Evolutionary conservation across 2,797 vertebrate species (phyloP), one percentile per base, ranked within the genome.

Genomic region (Manis pentadactyla): DNA sequence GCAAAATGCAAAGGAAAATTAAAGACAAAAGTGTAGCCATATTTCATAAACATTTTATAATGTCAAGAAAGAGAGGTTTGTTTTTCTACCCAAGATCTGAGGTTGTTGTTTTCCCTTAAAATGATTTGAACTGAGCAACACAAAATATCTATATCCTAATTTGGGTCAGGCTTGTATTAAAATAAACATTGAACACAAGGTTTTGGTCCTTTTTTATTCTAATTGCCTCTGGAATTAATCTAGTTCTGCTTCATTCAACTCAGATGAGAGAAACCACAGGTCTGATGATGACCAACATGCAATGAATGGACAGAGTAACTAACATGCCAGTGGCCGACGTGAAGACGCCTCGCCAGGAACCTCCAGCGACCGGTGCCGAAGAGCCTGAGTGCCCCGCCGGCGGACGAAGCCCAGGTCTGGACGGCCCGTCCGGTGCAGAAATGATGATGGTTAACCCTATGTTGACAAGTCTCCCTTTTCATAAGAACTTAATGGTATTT

Each of bases 221-320:
- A 57, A 85, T 79, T 96, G 93, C 19, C 34, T 42, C 39, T 61
- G 92, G 93, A 92, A 19, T 63, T 37, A 77, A 92, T 61, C 71
- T 87, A 95, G 73, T 75, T 98, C 96, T 97, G 91, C 81, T 96
- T 95, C 46, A 64, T 79, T 88, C 91, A 64, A 11, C 88, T 91
- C 46, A 46, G 82, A 85, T 95, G 95, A 13, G 0, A 73, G 79
- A 68, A 96, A 78, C 61, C 68, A 57, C 7, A 23, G 78, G 49
- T 85, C 59, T 91, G 79, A 74, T 39, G 21, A 55, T 81, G 82
- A 90, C 94, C 96, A 90, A 49, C 69, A 75, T 0, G 0, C 14
- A 21, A 59, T 25, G 31, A 37, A 34, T 31, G 42, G 81, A 15
- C 63, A 73, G 10, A 39, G 39, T 8, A 95, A 51, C 8, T 39